Base-by-base conservation (phyloP, 2,888 invertebrate species). In the Parnassius glacialis region DNA sequence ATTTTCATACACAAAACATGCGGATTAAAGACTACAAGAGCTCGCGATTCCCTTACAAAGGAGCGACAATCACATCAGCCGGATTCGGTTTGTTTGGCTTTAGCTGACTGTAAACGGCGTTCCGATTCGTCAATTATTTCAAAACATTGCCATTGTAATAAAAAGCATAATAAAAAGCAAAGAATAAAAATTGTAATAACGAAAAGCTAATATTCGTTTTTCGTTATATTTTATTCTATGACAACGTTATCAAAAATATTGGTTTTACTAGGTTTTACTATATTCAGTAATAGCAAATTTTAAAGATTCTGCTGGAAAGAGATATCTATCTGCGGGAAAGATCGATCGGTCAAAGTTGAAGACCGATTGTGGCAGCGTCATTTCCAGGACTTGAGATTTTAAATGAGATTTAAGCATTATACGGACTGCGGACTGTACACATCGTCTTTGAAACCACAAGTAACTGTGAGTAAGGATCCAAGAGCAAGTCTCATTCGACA, bases 1-100 rank as follows among this genome's bases (percentile, higher is more conserved):
- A 69, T 79, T 85, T 87, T 85, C 81, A 85, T 84, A 83, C 81
- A 84, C 75, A 68, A 85, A 87, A 82, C 76, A 77, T 76, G 71
- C 79, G 79, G 76, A 70, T 48, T 70, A 52, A 69, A 71, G 71
- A 72, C 57, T 65, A 65, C 65, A 67, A 76, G 73, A 52, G 54
- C 62, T 70, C 75, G 72, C 70, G 69, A 71, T 66, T 66, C 64
- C 57, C 67, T 54, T 64, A 59, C 66, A 69, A 69, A 66, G 78
- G 76, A 80, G 78, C 79, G 71, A 71, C 80, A 65, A 75, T 70
- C 74, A 72, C 78, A 75, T 77, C 81, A 66, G 75, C 71, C 78
- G 74, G 70, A 77, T 71, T 80, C 77, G 73, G 80, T 83, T 84
- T 85, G 84, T 78, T 84, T 83, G 73, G 70, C 62, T 34, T 34